Evolutionary conservation across 2,797 vertebrate genomes (phyloP).

Genomic region (Coranthus polyacanthus): DNA sequence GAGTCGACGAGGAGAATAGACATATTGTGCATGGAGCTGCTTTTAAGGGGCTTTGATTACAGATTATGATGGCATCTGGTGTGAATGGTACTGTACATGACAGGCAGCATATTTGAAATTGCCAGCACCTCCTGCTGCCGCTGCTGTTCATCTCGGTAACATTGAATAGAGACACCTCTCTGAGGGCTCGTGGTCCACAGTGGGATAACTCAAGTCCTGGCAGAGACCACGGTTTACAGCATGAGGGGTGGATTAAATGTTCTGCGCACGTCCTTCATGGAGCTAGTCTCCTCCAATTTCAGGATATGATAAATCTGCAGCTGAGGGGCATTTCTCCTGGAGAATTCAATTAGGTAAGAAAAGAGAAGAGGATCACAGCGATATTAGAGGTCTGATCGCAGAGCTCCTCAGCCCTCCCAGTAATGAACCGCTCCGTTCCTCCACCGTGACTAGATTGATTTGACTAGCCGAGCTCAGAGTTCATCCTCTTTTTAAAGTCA

Average conservation of each 20-base stretch:
- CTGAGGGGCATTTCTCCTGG: constrained; percentile 78
- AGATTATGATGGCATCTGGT: constrained; percentile 76
- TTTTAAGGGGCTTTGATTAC: constrained; percentile 70
- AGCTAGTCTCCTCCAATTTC: constrained; percentile 77
- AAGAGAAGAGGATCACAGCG: constrained; percentile 75
- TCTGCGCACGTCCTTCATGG: constrained; percentile 75
- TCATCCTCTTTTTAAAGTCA: constrained; percentile 71
- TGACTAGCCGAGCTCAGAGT: constrained; percentile 69
- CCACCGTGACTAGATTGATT: constrained; percentile 78
- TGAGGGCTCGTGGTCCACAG: constrained; percentile 60
- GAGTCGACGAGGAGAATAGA: constrained; percentile 23
- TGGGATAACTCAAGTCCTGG: constrained; percentile 56
- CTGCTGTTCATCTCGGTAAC: constrained; percentile 39
- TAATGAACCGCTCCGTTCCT: constrained; percentile 74
- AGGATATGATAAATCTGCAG: constrained; percentile 81
- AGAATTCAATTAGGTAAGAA: constrained; percentile 83
- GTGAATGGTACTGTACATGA: constrained; percentile 57
- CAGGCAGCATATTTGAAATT: constrained; percentile 61
- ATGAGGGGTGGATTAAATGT: constrained; percentile 74
- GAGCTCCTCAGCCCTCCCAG: constrained; percentile 69
- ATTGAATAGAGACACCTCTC: constrained; percentile 46
- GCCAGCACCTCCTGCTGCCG: constrained; percentile 43
- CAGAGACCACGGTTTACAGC: constrained; percentile 41
- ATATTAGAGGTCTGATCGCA: constrained; percentile 79
- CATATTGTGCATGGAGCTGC: constrained; percentile 67